Base-by-base conservation (phyloP, 2,888 invertebrate species). In the Diaprepes abbreviatus region DNA sequence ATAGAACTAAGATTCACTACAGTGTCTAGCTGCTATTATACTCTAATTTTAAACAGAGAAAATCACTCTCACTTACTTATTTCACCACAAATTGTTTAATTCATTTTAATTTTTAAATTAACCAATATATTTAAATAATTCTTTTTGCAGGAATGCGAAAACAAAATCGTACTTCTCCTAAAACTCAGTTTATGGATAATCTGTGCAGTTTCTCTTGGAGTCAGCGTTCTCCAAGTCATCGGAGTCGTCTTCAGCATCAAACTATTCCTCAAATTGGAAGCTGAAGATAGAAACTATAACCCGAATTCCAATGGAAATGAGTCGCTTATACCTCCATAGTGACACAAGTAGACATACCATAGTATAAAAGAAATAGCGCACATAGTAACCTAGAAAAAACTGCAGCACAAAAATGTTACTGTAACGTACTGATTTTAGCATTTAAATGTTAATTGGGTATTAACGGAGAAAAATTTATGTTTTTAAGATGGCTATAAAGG, bases 181-280 rank as follows among this genome's bases (percentile, higher is more conserved):
- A 69, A 70, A 64, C 35, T 69, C 3, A 70, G 67, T 52, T 63
- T 76, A 16, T 76, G 75, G 75, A 54, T 76, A 10, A 67, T 77
- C n/a, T 77, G 75, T 50, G 72, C 75, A 1, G 73, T 74, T 17
- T 73, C 74, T 5, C 58, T 77, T 17, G 74, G 76, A 19, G 67
- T 76, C 10, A 72, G 75, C 24, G 58, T 74, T 3, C 62, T 75
- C 3, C 76, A 77, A 70, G 71, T 75, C 0, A 55, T 78, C 16
- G 78, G 78, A 9, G 74, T 78, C 6, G 64, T 76, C 17, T 66
- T 73, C 12, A 73, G 76, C 36, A 73, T 76, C 28, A 71, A 75
- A 16, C 54, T 78, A 14, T 77, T 77, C 28, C 45, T 77, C 12
- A 75, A 77, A 70, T 50, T 77, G 59, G 77, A 77, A 67, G 73